Conservation (phyloP, 2,797 vertebrate species). For the Argyrosomus regius region DNA sequence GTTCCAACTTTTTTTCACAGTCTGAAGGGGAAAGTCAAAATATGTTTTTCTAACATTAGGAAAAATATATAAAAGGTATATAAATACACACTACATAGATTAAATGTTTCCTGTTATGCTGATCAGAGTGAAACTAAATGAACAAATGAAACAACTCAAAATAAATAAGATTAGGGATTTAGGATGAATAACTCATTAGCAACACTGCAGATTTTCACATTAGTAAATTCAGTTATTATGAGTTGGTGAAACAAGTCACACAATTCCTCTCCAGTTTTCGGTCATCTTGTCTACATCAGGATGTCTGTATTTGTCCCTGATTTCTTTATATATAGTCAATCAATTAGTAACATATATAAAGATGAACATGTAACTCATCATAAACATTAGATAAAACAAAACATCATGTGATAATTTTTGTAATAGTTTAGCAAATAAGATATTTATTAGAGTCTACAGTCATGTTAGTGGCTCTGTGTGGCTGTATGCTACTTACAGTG, state of each 20-base stretch:
- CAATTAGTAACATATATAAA: too few relatives aligned
- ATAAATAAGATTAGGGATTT: background rate
- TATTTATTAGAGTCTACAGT: too few relatives aligned
- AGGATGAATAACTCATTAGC: background rate
- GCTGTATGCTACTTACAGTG: too few relatives aligned
- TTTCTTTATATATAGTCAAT: too few relatives aligned
- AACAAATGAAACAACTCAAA: background rate
- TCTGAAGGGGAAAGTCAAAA: conserved; percentile 5
- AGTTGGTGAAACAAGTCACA: background rate
- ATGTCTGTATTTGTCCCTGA: too few relatives aligned
- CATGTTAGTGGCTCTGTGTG: too few relatives aligned
- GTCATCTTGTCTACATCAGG: background rate
- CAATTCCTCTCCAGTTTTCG: background rate
- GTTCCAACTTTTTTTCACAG: conserved; percentile 2
- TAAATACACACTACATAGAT: background rate
- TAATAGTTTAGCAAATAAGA: too few relatives aligned
- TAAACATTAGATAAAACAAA: too few relatives aligned
- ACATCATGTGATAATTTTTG: too few relatives aligned
- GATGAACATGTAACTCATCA: too few relatives aligned
- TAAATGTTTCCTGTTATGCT: conserved; percentile 1
- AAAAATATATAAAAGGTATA: background rate
- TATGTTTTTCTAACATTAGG: background rate
- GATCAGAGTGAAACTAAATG: conserved; percentile 14
- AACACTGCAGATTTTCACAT: background rate
- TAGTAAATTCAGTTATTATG: background rate